A percentile compares a stretch with the other conserved stretches of the same genome.
Evolutionary conservation across 2,797 vertebrate species (phyloP).

Genomic region (Danio albolineatus): DNA sequence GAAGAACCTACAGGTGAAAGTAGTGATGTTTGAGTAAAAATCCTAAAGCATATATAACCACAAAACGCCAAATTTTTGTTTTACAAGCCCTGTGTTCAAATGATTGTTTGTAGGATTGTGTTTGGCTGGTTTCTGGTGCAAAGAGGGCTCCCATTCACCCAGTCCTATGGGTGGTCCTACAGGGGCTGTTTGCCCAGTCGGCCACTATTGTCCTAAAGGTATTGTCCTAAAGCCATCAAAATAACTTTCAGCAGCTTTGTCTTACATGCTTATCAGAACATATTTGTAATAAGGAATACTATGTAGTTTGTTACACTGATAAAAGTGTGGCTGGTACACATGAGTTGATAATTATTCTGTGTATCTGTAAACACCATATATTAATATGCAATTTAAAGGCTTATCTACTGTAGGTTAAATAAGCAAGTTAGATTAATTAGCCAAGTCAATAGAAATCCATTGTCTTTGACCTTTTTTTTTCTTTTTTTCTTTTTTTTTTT

Average conservation of each 20-base stretch:
- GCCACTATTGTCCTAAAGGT: constrained; percentile 89
- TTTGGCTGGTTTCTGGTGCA: constrained; percentile 89
- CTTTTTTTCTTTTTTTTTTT: no score
- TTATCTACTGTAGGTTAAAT: no score
- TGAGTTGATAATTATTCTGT: no score
- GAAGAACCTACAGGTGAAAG: constrained; percentile 83
- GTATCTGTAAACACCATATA: no score
- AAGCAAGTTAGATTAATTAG: no score
- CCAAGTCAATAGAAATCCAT: no score
- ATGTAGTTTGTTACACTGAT: neutral
- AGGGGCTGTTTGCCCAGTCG: constrained; percentile 83
- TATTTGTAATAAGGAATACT: neutral
- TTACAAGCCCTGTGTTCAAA: constrained; percentile 6
- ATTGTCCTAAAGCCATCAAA: neutral
- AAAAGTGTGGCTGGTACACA: neutral
- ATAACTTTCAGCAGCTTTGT: neutral
- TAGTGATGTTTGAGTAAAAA: neutral
- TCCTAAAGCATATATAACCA: neutral
- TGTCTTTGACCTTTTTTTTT: no score
- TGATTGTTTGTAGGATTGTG: constrained; percentile 79
- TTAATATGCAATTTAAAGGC: no score
- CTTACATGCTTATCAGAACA: neutral
- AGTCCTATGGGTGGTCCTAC: constrained; percentile 78
- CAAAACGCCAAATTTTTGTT: neutral
- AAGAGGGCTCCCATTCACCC: constrained; percentile 74